A percentile compares a stretch with the other conserved stretches of the same genome.
phyloP scores from a whole-genome alignment of 2,113 vertebrate genomes.

The Nothocercus julius region DNA sequence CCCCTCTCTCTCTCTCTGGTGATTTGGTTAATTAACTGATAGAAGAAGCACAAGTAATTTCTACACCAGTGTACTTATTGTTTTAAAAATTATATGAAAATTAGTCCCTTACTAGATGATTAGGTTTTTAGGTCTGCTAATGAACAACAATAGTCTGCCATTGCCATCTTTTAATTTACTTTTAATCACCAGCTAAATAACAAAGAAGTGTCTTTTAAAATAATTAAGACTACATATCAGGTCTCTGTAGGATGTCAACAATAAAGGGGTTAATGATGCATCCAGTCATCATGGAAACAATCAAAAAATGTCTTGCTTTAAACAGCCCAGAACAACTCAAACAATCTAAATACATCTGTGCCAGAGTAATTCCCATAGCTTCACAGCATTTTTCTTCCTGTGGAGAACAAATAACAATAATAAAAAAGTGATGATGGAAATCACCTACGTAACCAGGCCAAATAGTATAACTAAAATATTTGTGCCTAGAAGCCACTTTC shows the following conservation, averaged over 20 bases:
- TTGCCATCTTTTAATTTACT: conserved; percentile 84
- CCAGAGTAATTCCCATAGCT: conserved; percentile 72
- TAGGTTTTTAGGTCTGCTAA: conserved; percentile 81
- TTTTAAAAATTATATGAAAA: conserved; percentile 85
- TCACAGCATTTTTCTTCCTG: conserved; percentile 64
- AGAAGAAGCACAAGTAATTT: conserved; percentile 79
- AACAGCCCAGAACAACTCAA: conserved; percentile 75
- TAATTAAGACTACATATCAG: conserved; percentile 86
- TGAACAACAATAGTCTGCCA: conserved; percentile 82
- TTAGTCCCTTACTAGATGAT: conserved; percentile 83
- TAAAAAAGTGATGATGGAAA: conserved; percentile 52
- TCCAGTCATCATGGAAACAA: conserved; percentile 81
- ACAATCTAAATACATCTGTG: conserved; percentile 76
- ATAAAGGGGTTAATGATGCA: conserved; percentile 88
- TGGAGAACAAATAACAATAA: conserved; percentile 30
- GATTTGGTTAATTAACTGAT: conserved; percentile 82
- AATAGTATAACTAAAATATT: conserved; percentile 61
- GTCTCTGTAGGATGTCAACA: conserved; percentile 85
- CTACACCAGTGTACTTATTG: conserved; percentile 80
- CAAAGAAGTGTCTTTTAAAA: conserved; percentile 86
- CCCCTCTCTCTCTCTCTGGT: conserved; percentile 62
- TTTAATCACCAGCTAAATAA: conserved; percentile 87
- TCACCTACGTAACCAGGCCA: conserved; percentile 30
- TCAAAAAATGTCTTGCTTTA: conserved; percentile 74
- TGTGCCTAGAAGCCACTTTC: conserved; percentile 24